These are phyloP conservation scores for Ceratoteleas bidentatus DNA, from an alignment of 1,140 invertebrate species.

Conservation along the genomic window DNA sequence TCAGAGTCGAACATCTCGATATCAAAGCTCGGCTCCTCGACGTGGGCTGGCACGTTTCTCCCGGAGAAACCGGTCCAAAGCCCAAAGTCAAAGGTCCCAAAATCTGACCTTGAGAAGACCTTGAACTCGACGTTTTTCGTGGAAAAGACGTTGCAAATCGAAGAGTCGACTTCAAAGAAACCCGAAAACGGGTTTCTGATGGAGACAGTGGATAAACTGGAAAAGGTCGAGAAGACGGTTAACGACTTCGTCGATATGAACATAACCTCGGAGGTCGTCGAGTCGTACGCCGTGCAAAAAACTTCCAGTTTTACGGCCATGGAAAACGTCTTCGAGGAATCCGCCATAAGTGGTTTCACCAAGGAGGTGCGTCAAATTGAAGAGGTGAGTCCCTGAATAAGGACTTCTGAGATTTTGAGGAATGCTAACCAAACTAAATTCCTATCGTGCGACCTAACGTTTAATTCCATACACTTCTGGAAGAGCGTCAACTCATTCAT, in stretches of 20 bases:
- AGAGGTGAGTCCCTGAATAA: conserved; percentile 69
- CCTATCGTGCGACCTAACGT: too few species aligned
- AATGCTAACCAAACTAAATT: too few species aligned
- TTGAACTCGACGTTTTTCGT: conserved; percentile 22
- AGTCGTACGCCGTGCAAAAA: conserved; percentile 73
- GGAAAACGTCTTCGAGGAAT: conserved; percentile 70
- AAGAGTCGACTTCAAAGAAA: neutral
- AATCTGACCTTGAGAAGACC: neutral
- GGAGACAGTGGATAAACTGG: conserved; percentile 24
- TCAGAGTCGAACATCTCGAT: conserved; percentile 10
- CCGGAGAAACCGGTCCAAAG: conserved; percentile 12
- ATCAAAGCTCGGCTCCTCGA: conserved; percentile 74
- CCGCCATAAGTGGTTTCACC: conserved; percentile 66
- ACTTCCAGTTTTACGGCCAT: conserved; percentile 72
- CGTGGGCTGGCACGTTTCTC: conserved; percentile 80
- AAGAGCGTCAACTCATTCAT: neutral
- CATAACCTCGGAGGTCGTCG: conserved; percentile 66
- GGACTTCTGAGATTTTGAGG: too few species aligned
- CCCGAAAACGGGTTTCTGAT: conserved; percentile 22
- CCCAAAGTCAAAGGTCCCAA: neutral
- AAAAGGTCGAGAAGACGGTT: conserved; percentile 38
- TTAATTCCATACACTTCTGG: too few species aligned
- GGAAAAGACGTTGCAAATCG: conserved; percentile 42
- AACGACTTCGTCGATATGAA: conserved; percentile 63
- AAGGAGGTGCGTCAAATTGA: conserved; percentile 68